Percentiles rank a stretch among this genome's conserved stretches.
These are phyloP conservation scores for Telmatherina bonti DNA, from an alignment of 2,797 vertebrate genomes.

Conservation along the genomic window DNA sequence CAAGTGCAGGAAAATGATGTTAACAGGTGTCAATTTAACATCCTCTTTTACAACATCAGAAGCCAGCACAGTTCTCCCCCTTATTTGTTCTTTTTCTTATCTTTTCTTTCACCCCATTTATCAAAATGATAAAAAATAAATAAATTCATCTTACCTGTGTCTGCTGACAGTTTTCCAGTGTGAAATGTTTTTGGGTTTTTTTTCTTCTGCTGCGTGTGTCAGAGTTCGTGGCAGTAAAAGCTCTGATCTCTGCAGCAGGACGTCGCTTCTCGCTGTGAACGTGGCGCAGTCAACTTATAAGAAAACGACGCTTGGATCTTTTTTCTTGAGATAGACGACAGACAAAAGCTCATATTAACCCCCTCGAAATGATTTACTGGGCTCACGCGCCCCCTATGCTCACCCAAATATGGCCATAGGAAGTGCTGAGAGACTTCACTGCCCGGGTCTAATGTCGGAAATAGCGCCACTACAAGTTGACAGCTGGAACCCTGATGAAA, in stretches of 20 bases:
- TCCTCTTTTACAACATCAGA: background rate
- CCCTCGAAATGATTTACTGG: constrained; percentile 67
- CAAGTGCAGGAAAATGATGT: constrained; percentile 41
- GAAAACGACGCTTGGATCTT: constrained; percentile 61
- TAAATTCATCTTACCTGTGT: constrained; percentile 78
- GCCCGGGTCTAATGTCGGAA: constrained; percentile 48
- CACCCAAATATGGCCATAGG: constrained; percentile 85
- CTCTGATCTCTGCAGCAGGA: constrained; percentile 36
- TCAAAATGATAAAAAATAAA: constrained; percentile 4
- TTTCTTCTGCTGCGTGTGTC: constrained; percentile 65
- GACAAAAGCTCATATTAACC: constrained; percentile 75
- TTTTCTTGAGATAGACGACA: constrained; percentile 66
- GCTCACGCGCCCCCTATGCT: constrained; percentile 62
- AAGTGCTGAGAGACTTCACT: constrained; percentile 71
- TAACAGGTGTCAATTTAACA: constrained; percentile 68
- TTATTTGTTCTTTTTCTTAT: background rate
- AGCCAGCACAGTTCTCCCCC: background rate
- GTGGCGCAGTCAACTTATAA: constrained; percentile 60
- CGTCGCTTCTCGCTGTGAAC: constrained; percentile 11
- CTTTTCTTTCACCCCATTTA: background rate
- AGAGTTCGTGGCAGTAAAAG: constrained; percentile 65
- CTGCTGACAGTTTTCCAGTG: constrained; percentile 71
- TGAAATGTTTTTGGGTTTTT: constrained; percentile 61
- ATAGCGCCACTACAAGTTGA: background rate
- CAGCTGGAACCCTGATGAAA: background rate